Percentiles rank a stretch among this genome's conserved stretches.
Evolutionary conservation across 2,888 invertebrate genomes (phyloP).

Genomic region (Melikaiella ostensackeni): DNA sequence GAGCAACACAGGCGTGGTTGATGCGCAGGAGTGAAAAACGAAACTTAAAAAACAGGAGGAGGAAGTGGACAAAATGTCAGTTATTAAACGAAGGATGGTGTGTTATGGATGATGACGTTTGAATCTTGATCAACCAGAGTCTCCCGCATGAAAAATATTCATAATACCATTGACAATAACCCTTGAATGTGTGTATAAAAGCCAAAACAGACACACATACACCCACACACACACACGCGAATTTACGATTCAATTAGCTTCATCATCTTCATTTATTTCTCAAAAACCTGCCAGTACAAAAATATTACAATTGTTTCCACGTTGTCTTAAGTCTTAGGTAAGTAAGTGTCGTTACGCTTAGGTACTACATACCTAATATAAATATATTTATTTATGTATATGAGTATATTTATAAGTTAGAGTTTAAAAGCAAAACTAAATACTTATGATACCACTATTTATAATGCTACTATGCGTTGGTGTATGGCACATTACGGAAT

Average conservation of each 20-base stretch:
- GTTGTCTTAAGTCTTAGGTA: slow-evolving; percentile 60
- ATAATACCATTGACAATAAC: slow-evolving; percentile 31
- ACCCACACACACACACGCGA: slow-evolving; percentile 52
- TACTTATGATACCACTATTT: slow-evolving; percentile 54
- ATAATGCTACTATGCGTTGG: slow-evolving; percentile 52
- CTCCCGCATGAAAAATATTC: slow-evolving; percentile 25
- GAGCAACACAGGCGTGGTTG: slow-evolving; percentile 40
- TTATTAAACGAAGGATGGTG: slow-evolving; percentile 25
- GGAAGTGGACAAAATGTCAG: slow-evolving; percentile 16
- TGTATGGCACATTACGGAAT: slow-evolving; percentile 53
- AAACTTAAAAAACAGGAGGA: slow-evolving; percentile 8
- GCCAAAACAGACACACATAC: slow-evolving; percentile 49
- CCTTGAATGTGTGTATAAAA: slow-evolving; percentile 36
- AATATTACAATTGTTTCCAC: slow-evolving; percentile 70
- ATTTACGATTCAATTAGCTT: slow-evolving; percentile 44
- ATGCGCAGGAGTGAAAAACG: slow-evolving; percentile 34
- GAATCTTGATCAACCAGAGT: slow-evolving; percentile 16
- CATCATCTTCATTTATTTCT: slow-evolving; percentile 64
- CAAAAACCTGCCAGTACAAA: slow-evolving; percentile 72
- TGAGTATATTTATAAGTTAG: slow-evolving; percentile 49
- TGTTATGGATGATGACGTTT: slow-evolving; percentile 35
- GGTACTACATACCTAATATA: slow-evolving; percentile 48
- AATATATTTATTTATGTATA: slow-evolving; percentile 27
- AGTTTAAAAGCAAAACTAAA: slow-evolving; percentile 54
- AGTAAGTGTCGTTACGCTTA: slow-evolving; percentile 59